Evolutionary conservation across 2,797 vertebrate genomes (phyloP).

Genomic region (Danio jaintianensis): DNA sequence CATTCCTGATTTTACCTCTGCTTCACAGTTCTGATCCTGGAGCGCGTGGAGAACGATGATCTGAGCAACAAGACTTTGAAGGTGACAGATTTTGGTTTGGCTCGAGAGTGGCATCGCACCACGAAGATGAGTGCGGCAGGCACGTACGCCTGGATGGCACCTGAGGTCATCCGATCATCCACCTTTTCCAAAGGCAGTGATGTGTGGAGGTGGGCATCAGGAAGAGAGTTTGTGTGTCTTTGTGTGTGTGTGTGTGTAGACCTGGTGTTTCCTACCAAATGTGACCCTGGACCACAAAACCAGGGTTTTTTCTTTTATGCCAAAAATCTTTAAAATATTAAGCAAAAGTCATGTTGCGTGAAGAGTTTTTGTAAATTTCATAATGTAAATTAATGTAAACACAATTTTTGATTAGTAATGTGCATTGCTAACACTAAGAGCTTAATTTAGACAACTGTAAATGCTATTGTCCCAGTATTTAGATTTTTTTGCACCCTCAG

Average conservation of each 20-base stretch:
- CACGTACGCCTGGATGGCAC: slow-evolving; percentile 98
- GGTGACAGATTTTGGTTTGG: slow-evolving; percentile 98
- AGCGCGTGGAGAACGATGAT: slow-evolving; percentile 93
- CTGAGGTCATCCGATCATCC: slow-evolving; percentile 96
- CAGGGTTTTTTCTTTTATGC: too few relatives aligned
- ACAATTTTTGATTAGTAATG: too few relatives aligned
- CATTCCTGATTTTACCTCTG: neutral
- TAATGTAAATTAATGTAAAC: too few relatives aligned
- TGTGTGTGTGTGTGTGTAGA: slow-evolving; percentile 10
- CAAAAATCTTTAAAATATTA: too few relatives aligned
- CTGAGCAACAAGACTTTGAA: slow-evolving; percentile 95
- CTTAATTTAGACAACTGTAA: too few relatives aligned
- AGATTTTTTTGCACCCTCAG: too few relatives aligned
- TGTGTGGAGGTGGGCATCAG: slow-evolving; percentile 89
- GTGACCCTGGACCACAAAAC: too few relatives aligned
- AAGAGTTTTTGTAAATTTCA: too few relatives aligned
- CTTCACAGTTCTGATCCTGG: slow-evolving; percentile 89
- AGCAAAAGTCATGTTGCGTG: too few relatives aligned
- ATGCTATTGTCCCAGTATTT: too few relatives aligned
- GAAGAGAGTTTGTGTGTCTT: neutral
- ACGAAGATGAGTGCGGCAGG: slow-evolving; percentile 98
- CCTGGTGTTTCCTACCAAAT: too few relatives aligned
- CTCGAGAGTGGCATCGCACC: slow-evolving; percentile 96
- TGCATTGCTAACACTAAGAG: too few relatives aligned
- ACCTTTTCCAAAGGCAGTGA: slow-evolving; percentile 98